Conservation (phyloP, 2,888 invertebrate genomes). For the Pimpla rufipes region DNA sequence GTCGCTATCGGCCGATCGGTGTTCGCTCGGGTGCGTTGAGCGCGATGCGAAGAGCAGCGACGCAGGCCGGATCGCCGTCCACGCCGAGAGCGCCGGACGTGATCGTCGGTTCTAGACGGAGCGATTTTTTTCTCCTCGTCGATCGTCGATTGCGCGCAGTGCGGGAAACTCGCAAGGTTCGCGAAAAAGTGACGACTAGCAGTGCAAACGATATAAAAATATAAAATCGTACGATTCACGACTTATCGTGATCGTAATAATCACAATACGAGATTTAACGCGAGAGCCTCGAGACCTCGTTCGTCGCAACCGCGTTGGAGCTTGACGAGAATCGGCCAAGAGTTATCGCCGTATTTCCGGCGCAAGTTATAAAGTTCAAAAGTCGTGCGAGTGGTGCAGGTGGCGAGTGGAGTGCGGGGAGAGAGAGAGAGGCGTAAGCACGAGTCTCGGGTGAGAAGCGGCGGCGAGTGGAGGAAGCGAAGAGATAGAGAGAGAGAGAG, state of each 20-base stretch:
- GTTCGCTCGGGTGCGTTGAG: conserved; percentile 17
- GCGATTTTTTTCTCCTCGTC: background rate
- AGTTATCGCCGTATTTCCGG: too few species aligned
- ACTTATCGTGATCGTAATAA: too few species aligned
- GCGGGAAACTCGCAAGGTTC: too few species aligned
- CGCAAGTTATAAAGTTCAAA: conserved; percentile 3
- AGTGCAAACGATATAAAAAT: background rate
- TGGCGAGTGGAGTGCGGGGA: background rate
- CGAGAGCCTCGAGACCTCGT: too few species aligned
- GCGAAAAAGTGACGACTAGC: background rate
- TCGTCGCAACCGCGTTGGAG: too few species aligned
- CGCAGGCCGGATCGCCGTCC: conserved; percentile 42
- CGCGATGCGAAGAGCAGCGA: conserved; percentile 48
- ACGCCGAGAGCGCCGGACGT: conserved; percentile 48
- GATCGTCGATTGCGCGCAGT: background rate
- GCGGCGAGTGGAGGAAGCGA: background rate
- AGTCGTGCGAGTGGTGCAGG: too few species aligned
- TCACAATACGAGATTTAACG: too few species aligned
- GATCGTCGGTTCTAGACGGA: conserved; percentile 35
- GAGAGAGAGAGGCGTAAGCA: too few species aligned
- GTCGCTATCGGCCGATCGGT: conserved; percentile 29
- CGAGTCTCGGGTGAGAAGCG: background rate
- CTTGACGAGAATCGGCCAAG: too few species aligned
- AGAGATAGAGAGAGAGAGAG: background rate
- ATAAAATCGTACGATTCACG: too few species aligned